Percentiles rank a stretch among this genome's conserved stretches.
Evolutionary conservation across 2,888 invertebrate species (phyloP).

Genomic region (Belgica antarctica): DNA sequence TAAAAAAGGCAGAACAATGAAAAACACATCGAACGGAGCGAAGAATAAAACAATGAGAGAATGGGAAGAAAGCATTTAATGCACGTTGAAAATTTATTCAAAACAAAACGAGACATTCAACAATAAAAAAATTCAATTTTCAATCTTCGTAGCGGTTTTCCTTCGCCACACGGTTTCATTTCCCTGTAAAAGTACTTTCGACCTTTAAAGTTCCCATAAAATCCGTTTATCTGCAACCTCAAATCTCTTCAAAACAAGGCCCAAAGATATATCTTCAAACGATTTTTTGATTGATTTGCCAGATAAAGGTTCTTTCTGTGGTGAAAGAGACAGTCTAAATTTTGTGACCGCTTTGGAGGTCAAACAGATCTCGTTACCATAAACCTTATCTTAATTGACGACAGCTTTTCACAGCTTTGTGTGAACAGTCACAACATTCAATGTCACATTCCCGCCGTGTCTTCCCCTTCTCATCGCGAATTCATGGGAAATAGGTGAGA

Average conservation of each 20-base stretch:
- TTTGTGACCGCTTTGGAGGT: too few species aligned
- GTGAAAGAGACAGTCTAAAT: too few species aligned
- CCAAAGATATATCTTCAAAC: too few species aligned
- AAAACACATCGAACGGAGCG: neutral
- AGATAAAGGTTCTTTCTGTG: neutral
- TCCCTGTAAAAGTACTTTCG: neutral
- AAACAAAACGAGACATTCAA: constrained; percentile 31
- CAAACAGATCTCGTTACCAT: too few species aligned
- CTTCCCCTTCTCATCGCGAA: too few species aligned
- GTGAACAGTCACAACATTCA: too few species aligned
- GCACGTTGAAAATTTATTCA: constrained; percentile 31
- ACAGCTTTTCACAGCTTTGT: too few species aligned
- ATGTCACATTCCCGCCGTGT: too few species aligned
- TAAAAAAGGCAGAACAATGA: constrained; percentile 28
- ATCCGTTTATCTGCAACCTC: neutral
- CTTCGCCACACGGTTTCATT: too few species aligned
- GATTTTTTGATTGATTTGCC: neutral
- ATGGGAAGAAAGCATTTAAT: constrained; percentile 32
- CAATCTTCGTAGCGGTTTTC: constrained; percentile 7
- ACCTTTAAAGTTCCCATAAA: neutral
- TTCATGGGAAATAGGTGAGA: too few species aligned
- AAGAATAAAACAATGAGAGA: constrained; percentile 26
- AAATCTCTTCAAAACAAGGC: too few species aligned
- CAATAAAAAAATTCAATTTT: constrained; percentile 14
- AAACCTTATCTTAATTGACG: too few species aligned